phyloP scores from a whole-genome alignment of 2,888 invertebrate species.

The Syrista parreyssii region DNA sequence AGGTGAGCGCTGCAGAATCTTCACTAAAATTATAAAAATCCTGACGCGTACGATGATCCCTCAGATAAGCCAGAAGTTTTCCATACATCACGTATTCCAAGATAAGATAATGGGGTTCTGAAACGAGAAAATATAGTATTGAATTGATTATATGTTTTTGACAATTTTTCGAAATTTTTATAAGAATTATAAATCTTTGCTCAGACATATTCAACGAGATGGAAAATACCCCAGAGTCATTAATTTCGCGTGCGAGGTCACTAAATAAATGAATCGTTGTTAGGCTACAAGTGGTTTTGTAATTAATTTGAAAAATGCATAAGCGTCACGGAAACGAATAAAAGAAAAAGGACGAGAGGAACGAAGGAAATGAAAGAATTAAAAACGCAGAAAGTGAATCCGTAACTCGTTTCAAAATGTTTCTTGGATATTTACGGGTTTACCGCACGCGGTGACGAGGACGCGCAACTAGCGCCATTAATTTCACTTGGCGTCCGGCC shows the following conservation, averaged over 20 bases:
- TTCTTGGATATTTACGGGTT: constrained; percentile 12
- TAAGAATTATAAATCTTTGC: not conserved
- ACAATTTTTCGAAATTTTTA: not conserved
- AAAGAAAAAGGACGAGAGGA: not conserved
- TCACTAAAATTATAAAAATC: constrained; percentile 75
- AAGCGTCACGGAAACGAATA: not conserved
- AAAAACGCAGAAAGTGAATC: not conserved
- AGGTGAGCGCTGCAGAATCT: constrained; percentile 74
- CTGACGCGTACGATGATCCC: constrained; percentile 72
- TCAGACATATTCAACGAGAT: not conserved
- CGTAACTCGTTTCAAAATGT: not conserved
- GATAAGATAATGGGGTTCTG: constrained; percentile 85
- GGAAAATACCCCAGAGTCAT: not conserved
- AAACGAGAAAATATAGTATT: constrained; percentile 39
- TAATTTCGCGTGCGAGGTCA: not conserved
- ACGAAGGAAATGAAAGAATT: not conserved
- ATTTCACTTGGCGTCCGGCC: not conserved
- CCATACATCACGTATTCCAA: constrained; percentile 91
- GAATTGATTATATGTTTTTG: not conserved
- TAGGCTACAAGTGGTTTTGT: not conserved
- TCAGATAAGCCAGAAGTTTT: constrained; percentile 79
- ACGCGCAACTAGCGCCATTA: not conserved
- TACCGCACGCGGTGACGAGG: constrained; percentile 10
- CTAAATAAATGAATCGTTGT: not conserved
- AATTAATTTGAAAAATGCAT: not conserved